These are phyloP conservation scores for Odobenus rosmarus DNA, from an alignment of 2,113 vertebrate genomes.

Conservation along the genomic window DNA sequence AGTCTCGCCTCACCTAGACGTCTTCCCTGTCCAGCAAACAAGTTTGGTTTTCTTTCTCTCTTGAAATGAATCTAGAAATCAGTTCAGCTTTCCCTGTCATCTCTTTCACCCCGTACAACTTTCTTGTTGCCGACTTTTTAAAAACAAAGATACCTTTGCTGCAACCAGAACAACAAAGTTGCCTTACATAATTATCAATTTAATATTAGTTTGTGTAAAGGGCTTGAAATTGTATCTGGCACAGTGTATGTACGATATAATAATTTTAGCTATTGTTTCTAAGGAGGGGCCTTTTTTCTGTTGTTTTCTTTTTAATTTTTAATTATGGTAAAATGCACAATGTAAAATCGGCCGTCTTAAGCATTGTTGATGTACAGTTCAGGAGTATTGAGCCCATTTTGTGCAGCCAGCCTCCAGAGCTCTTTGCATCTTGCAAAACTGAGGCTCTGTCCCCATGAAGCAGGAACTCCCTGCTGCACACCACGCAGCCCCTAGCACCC, in stretches of 20 bases:
- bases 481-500: neutral
- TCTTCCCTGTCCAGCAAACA: neutral
- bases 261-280: neutral
- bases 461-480: fast-evolving
- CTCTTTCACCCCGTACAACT: too few species aligned
- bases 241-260: fast-evolving
- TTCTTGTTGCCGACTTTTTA: neutral
- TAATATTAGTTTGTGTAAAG: neutral
- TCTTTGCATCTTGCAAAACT: neutral
- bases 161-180: neutral
- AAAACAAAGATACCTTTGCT: neutral
- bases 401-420: neutral
- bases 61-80: neutral
- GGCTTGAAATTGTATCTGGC: neutral
- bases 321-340: neutral
- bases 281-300: neutral
- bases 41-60: neutral
- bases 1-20: neutral
- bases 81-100: fast-evolving
- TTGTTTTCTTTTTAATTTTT: neutral
- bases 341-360: too few species aligned
- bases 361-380: fast-evolving
- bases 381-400: fast-evolving
- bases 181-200: neutral
- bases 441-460: neutral